Evolutionary conservation across 2,797 vertebrate genomes (phyloP).

Genomic region (Anguilla marmorata): DNA sequence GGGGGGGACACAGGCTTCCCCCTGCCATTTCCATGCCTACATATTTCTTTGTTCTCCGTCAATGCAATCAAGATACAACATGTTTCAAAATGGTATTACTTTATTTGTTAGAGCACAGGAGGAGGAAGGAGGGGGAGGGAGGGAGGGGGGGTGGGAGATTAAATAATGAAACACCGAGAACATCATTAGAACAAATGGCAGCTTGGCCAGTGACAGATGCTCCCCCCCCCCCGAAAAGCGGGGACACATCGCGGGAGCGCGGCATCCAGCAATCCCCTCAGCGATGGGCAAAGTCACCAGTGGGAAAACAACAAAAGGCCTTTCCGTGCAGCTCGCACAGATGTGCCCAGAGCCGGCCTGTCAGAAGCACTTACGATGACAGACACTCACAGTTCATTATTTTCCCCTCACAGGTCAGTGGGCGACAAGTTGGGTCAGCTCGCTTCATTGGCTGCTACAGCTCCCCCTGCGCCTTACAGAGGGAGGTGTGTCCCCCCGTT

Average conservation of each 20-base stretch:
- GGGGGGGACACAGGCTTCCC: neutral
- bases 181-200: slow-evolving; percentile 74
- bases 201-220: slow-evolving; percentile 75
- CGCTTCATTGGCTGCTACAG: slow-evolving; percentile 81
- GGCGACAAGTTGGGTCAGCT: slow-evolving; percentile 94
- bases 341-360: slow-evolving; percentile 94
- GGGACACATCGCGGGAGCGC: slow-evolving; percentile 58
- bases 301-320: slow-evolving; percentile 83
- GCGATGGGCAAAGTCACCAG: slow-evolving; percentile 73
- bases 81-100: slow-evolving; percentile 31
- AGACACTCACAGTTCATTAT: slow-evolving; percentile 99
- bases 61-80: neutral
- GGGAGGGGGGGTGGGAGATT: neutral
- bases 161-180: slow-evolving; percentile 66
- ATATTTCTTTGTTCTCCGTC: neutral
- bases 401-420: slow-evolving; percentile 98
- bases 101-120: slow-evolving; percentile 24
- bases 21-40: neutral
- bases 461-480: slow-evolving; percentile 54
- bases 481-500: slow-evolving; percentile 65
- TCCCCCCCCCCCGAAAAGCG: slow-evolving; percentile 50
- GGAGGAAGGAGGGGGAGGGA: neutral
- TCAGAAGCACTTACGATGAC: slow-evolving; percentile 95
- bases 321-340: slow-evolving; percentile 86
- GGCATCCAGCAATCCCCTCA: slow-evolving; percentile 73